These are phyloP conservation scores for Acronicta leporina DNA, from an alignment of 2,888 invertebrate genomes.

Conservation along the genomic window DNA sequence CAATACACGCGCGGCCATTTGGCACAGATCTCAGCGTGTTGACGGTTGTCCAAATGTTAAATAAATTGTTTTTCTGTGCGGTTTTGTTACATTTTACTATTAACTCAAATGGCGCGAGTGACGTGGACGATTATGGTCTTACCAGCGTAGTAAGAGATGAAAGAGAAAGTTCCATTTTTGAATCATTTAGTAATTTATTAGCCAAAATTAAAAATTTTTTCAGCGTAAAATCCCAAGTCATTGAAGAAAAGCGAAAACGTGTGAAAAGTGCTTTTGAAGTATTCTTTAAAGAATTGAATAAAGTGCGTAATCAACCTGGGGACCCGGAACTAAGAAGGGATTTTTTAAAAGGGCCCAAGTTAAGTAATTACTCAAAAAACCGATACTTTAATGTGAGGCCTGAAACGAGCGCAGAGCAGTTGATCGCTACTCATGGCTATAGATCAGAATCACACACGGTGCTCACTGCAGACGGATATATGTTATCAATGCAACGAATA, in stretches of 20 bases:
- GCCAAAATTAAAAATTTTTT: conserved; percentile 19
- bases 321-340: too few species aligned
- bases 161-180: background rate
- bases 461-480: conserved; percentile 65
- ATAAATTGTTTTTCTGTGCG: conserved; percentile 14
- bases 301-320: background rate
- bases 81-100: conserved; percentile 15
- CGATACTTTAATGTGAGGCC: background rate
- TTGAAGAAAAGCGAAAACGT: conserved; percentile 43
- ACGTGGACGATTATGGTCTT: background rate
- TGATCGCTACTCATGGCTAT: conserved; percentile 56
- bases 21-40: conserved; percentile 6
- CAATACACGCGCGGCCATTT: conserved; percentile 6
- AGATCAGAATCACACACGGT: conserved; percentile 61
- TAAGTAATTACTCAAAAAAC: background rate
- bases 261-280: conserved; percentile 52
- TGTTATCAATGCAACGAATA: conserved; percentile 65
- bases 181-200: conserved; percentile 9
- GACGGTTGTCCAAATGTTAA: conserved; percentile 32
- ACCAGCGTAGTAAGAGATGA: background rate
- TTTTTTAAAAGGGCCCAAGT: background rate
- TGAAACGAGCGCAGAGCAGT: conserved; percentile 15
- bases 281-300: conserved; percentile 46
- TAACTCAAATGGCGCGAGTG: conserved; percentile 12
- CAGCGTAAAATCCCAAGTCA: background rate